Evolutionary conservation across 2,888 invertebrate species (phyloP).

Genomic region (Chironomus tentans): DNA sequence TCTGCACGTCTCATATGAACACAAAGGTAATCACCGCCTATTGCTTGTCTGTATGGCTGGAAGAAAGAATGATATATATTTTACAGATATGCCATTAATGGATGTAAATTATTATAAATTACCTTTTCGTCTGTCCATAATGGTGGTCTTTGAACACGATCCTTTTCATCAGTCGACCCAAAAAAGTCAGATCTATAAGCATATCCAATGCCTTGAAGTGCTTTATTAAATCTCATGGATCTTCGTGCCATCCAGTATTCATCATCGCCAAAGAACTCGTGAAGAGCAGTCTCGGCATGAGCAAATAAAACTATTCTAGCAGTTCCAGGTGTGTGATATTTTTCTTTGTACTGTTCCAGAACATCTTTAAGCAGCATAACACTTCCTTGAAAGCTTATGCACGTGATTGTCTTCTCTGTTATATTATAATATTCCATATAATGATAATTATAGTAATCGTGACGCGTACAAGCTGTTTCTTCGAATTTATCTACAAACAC

Average conservation of each 20-base stretch:
- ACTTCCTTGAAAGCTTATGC: conserved; percentile 77
- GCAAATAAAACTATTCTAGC: conserved; percentile 33
- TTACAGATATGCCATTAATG: no score
- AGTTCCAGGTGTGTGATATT: neutral
- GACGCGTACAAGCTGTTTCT: conserved; percentile 44
- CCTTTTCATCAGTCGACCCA: conserved; percentile 52
- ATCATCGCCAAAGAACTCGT: conserved; percentile 74
- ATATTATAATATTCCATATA: conserved; percentile 51
- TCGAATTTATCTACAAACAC: conserved; percentile 78
- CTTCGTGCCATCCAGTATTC: conserved; percentile 79
- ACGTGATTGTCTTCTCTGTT: conserved; percentile 42
- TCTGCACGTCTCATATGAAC: conserved; percentile 50
- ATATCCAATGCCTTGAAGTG: conserved; percentile 57
- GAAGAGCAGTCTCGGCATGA: conserved; percentile 79
- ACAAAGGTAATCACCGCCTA: conserved; percentile 65
- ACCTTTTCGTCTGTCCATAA: conserved; percentile 56
- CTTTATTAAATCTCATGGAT: conserved; percentile 80
- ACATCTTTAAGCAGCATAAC: conserved; percentile 55
- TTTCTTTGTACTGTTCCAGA: conserved; percentile 41
- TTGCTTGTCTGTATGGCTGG: conserved; percentile 44
- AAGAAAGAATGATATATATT: neutral
- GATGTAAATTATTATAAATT: conserved; percentile 26
- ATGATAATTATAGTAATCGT: conserved; percentile 4
- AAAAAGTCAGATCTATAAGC: conserved; percentile 53
- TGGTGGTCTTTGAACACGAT: conserved; percentile 49